phyloP scores from a whole-genome alignment of 1,140 invertebrate genomes.

The Acromyrmex heyeri region DNA sequence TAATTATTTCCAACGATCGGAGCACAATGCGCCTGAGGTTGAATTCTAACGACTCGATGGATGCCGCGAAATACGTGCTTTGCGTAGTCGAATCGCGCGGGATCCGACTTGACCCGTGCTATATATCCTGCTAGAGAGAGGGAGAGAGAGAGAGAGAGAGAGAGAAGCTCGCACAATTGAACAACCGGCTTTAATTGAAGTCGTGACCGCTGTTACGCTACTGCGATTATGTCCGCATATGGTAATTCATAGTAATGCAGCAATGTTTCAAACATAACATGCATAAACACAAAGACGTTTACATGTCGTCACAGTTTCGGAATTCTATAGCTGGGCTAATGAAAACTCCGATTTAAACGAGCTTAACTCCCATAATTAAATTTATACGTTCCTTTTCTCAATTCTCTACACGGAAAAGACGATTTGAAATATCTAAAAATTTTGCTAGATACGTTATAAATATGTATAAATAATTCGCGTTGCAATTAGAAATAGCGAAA shows the following conservation, averaged over 20 bases:
- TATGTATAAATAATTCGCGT: background rate
- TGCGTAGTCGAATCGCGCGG: conserved; percentile 13
- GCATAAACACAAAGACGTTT: conserved; percentile 18
- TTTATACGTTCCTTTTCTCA: background rate
- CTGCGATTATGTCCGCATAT: conserved; percentile 33
- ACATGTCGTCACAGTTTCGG: background rate
- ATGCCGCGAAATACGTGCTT: conserved; percentile 33
- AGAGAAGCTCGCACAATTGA: conserved; percentile 46
- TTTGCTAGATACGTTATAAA: background rate
- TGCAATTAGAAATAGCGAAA: background rate
- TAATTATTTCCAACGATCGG: conserved; percentile 63
- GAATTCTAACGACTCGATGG: conserved; percentile 53
- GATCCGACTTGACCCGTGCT: conserved; percentile 14
- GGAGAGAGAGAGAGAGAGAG: background rate
- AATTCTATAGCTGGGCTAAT: background rate
- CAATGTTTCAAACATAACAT: background rate
- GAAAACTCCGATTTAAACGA: background rate
- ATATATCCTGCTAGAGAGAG: background rate
- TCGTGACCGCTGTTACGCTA: conserved; percentile 37
- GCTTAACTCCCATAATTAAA: background rate
- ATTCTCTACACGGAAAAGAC: background rate
- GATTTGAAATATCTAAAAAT: background rate
- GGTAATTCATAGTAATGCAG: conserved; percentile 24
- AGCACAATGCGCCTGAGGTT: conserved; percentile 1
- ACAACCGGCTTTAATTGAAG: conserved; percentile 49